A percentile compares a stretch with the other conserved stretches of the same genome.
Evolutionary conservation across 2,113 vertebrate genomes (phyloP).

Genomic region (Bubalus kerabau): DNA sequence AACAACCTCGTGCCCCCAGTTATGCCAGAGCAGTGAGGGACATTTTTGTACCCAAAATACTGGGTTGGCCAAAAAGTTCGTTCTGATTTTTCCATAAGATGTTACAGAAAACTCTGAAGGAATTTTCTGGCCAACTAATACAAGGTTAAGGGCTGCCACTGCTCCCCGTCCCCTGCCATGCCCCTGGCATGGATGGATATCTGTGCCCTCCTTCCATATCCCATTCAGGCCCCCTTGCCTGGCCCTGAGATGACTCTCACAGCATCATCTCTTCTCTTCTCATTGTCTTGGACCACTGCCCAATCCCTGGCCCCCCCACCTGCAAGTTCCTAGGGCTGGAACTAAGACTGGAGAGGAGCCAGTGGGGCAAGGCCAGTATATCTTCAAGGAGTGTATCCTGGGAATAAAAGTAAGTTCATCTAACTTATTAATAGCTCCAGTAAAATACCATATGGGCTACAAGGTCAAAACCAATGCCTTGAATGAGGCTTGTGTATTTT

Average conservation of each 20-base stretch:
- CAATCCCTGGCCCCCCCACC: not conserved
- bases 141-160: not conserved
- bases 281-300: not conserved
- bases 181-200: not conserved
- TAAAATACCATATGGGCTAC: slow-evolving; percentile 12
- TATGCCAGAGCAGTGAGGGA: not conserved
- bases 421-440: slow-evolving; percentile 37
- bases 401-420: slow-evolving; percentile 35
- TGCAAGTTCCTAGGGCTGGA: slow-evolving; percentile 7
- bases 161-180: not conserved
- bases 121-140: not conserved
- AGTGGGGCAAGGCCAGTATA: not conserved
- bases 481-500: not conserved
- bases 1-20: not conserved
- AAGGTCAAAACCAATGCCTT: slow-evolving; percentile 8
- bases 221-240: not conserved
- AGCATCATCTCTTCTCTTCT: not conserved
- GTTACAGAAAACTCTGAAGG: not conserved
- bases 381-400: slow-evolving; percentile 15
- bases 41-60: not conserved
- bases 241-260: not conserved
- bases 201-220: not conserved
- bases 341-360: slow-evolving; percentile 11
- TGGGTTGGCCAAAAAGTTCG: not conserved
- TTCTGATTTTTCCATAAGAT: not conserved